phyloP scores from a whole-genome alignment of 2,797 vertebrate species.

The Neolamprologus multifasciatus region DNA sequence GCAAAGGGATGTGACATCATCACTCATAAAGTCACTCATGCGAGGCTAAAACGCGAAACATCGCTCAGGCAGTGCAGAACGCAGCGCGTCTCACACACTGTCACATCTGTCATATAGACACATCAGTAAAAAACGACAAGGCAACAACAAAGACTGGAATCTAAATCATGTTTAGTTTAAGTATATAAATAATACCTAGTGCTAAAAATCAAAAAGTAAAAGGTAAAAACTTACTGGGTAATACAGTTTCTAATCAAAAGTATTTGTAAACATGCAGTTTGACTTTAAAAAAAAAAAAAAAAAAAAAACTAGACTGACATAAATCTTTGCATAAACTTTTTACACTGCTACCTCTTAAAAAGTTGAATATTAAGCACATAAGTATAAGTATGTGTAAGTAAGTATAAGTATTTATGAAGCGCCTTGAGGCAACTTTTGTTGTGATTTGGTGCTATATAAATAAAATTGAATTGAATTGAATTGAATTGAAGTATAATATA shows the following conservation, averaged over 20 bases:
- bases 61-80: not conserved
- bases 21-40: not conserved
- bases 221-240: not conserved
- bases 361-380: not conserved
- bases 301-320: not conserved
- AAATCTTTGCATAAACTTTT: not conserved
- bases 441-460: no score
- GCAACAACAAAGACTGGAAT: not conserved
- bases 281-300: not conserved
- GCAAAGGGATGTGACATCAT: slow-evolving; percentile 6
- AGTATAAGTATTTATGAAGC: no score
- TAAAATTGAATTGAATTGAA: no score
- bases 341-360: not conserved
- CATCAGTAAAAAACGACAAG: not conserved
- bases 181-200: not conserved
- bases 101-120: not conserved
- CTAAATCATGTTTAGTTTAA: not conserved
- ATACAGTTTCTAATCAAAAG: not conserved
- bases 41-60: not conserved
- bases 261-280: not conserved
- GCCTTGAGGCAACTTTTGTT: no score
- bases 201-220: not conserved
- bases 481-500: not conserved
- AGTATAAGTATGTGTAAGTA: not conserved
- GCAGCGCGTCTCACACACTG: not conserved